phyloP scores from a whole-genome alignment of 1,140 invertebrate species.

The Temnothorax curvispinosus region DNA sequence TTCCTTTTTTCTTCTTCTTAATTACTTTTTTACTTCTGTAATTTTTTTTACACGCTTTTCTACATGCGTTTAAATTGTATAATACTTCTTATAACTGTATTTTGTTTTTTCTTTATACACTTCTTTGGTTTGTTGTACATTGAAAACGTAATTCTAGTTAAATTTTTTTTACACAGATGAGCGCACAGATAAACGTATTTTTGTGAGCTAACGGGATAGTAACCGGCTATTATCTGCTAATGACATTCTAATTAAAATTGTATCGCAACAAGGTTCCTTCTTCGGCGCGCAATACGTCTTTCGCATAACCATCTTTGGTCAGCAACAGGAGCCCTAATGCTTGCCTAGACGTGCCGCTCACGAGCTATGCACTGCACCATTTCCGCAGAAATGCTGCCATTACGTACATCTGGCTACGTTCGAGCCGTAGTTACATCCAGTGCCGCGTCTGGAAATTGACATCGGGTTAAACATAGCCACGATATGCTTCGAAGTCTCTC shows the following conservation, averaged over 20 bases:
- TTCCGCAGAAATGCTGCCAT: conserved; percentile 61
- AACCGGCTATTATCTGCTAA: conserved; percentile 6
- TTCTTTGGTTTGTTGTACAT: too few relatives aligned
- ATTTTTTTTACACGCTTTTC: neutral
- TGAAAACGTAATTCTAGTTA: neutral
- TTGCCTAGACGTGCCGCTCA: conserved; percentile 48
- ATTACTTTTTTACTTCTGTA: conserved; percentile 4
- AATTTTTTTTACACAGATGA: neutral
- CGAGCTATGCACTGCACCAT: conserved; percentile 52
- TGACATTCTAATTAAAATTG: conserved; percentile 53
- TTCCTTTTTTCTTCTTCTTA: neutral
- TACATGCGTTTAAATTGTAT: neutral
- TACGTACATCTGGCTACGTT: conserved; percentile 64
- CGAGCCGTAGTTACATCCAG: conserved; percentile 51
- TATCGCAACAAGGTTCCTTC: conserved; percentile 25
- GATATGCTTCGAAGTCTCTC: conserved; percentile 48
- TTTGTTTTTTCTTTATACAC: neutral
- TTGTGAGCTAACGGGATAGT: neutral
- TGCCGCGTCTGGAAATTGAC: conserved; percentile 62
- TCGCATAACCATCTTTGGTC: conserved; percentile 57
- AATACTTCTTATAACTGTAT: neutral
- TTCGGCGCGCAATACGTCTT: conserved; percentile 43
- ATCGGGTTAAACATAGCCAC: conserved; percentile 59
- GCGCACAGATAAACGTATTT: neutral
- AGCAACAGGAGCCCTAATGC: conserved; percentile 55